A percentile compares a stretch with the other conserved stretches of the same genome.
phyloP scores from a whole-genome alignment of 2,113 vertebrate species.

The Sclerurus mexicanus region DNA sequence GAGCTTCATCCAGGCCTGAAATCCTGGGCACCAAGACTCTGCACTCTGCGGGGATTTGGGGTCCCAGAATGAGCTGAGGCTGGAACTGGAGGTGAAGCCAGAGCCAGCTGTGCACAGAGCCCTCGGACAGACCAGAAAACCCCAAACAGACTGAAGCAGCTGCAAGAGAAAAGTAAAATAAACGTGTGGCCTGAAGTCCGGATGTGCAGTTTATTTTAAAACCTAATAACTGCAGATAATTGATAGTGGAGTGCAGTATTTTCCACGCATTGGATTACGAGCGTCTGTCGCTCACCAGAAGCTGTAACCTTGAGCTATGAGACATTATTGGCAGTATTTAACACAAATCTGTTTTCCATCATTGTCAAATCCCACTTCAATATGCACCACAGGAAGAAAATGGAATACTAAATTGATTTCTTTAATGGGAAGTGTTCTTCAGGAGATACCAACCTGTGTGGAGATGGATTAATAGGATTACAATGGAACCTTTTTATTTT shows the following conservation, averaged over 20 bases:
- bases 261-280: constrained; percentile 47
- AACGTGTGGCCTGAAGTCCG: constrained; percentile 4
- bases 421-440: constrained; percentile 67
- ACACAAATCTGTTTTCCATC: constrained; percentile 75
- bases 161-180: not conserved
- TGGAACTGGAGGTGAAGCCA: not conserved
- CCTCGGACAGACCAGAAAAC: not conserved
- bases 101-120: not conserved
- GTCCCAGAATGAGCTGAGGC: not conserved
- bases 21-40: not conserved
- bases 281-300: constrained; percentile 51
- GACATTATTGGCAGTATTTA: constrained; percentile 75
- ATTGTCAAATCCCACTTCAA: constrained; percentile 73
- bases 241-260: constrained; percentile 47
- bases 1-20: not conserved
- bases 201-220: constrained; percentile 38
- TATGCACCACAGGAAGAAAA: constrained; percentile 69
- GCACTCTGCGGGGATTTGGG: rapidly evolving
- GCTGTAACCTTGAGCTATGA: constrained; percentile 72
- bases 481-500: constrained; percentile 33
- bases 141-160: not conserved
- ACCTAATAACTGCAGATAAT: constrained; percentile 54
- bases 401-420: constrained; percentile 70
- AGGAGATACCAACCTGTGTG: constrained; percentile 51
- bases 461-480: constrained; percentile 59